phyloP scores from a whole-genome alignment of 23 tunicate species.

The Trididemnum nubilum region DNA sequence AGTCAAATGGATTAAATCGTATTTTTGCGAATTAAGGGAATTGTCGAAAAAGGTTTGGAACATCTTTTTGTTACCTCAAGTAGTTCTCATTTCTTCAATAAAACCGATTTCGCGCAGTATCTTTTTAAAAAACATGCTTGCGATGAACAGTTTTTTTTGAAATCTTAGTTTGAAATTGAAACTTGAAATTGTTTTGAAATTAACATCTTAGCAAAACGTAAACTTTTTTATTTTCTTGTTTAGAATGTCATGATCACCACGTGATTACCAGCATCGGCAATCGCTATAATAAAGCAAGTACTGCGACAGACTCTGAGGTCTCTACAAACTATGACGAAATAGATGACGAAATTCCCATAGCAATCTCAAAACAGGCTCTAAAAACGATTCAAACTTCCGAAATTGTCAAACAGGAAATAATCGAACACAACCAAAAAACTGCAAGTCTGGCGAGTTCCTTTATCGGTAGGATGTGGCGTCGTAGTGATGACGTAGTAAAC shows the following conservation, averaged over 20 bases:
- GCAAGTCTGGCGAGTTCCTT: background rate
- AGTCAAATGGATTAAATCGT: no score
- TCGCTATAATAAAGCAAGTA: conserved; percentile 14
- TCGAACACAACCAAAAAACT: background rate
- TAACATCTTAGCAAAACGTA: no score
- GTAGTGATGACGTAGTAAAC: background rate
- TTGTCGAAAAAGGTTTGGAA: no score
- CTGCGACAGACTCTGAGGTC: background rate
- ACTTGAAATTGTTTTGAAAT: no score
- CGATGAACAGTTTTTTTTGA: no score
- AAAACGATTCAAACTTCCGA: background rate
- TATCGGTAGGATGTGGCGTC: conserved; percentile 10
- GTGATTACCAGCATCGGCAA: conserved; percentile 12
- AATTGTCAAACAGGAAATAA: background rate
- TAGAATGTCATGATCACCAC: conserved; percentile 2
- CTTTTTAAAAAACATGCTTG: no score
- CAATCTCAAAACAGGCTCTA: conserved; percentile 4
- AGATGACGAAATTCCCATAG: conserved; percentile 22
- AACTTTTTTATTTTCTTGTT: no score
- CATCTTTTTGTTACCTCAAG: no score
- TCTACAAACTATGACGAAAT: conserved; percentile 20
- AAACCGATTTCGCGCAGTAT: no score
- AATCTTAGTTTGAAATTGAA: no score
- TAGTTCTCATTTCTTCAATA: no score
- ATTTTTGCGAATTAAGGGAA: no score